phyloP scores from a whole-genome alignment of 2,113 vertebrate species.

The Meles meles region DNA sequence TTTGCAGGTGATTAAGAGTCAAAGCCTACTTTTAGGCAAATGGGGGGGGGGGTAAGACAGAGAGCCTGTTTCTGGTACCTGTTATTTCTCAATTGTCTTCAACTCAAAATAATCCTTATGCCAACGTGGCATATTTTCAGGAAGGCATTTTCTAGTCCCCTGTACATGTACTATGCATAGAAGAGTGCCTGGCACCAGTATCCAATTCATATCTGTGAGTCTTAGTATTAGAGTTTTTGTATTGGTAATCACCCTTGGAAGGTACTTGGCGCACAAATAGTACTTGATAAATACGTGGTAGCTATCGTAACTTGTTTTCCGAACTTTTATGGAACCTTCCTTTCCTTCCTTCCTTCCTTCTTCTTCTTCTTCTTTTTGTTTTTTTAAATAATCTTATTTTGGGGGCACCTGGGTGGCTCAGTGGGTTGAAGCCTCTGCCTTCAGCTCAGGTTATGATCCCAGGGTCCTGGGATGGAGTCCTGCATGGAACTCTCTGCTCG shows the following conservation, averaged over 20 bases:
- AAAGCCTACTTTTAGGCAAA: neutral
- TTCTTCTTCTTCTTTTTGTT: neutral
- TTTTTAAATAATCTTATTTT: no score
- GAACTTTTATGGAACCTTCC: neutral
- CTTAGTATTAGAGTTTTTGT: neutral
- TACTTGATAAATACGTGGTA: neutral
- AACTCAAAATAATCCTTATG: neutral
- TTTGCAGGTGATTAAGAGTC: neutral
- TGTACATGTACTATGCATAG: neutral
- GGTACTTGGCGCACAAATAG: neutral
- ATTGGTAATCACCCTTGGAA: slow-evolving; percentile 7
- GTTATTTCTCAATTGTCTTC: neutral
- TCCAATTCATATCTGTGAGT: neutral
- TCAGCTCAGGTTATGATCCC: no score
- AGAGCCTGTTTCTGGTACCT: neutral
- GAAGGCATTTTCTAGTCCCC: neutral
- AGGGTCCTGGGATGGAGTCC: no score
- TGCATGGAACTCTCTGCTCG: no score
- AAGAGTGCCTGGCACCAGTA: neutral
- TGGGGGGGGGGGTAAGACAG: no score
- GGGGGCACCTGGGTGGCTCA: no score
- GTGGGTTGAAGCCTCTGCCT: no score
- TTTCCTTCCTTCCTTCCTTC: neutral
- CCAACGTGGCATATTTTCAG: neutral
- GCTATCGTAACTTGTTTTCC: neutral